phyloP scores from a whole-genome alignment of 2,797 vertebrate species.

The Catamblyrhynchus diadema region DNA sequence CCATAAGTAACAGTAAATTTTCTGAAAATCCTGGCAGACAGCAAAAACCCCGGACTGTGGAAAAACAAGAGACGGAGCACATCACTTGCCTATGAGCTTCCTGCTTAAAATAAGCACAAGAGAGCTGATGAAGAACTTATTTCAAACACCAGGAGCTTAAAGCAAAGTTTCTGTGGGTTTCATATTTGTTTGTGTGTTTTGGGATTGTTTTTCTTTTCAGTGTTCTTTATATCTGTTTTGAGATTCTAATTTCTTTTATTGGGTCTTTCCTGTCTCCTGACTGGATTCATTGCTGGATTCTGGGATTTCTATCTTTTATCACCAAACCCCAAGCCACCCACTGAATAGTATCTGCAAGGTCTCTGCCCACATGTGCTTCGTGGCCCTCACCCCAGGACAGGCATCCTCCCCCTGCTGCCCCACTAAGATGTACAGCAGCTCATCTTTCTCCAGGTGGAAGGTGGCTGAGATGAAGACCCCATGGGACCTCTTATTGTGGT shows the following conservation, averaged over 20 bases:
- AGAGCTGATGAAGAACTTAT: not conserved
- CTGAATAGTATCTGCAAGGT: not conserved
- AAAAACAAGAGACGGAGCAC: not conserved
- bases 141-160: slow-evolving; percentile 16
- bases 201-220: not conserved
- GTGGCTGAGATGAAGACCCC: slow-evolving; percentile 88
- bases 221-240: not conserved
- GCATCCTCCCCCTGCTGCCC: slow-evolving; percentile 92
- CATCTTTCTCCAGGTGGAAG: slow-evolving; percentile 85
- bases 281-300: not conserved
- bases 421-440: slow-evolving; percentile 86
- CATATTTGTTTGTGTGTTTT: not conserved
- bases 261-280: not conserved
- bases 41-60: not conserved
- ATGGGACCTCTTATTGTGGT: slow-evolving; percentile 85
- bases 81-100: not conserved
- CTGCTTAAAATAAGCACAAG: slow-evolving; percentile 27
- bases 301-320: not conserved
- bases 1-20: not conserved
- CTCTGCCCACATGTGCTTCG: not conserved
- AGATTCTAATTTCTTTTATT: slow-evolving; percentile 7
- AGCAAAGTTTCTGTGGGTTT: not conserved
- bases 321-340: not conserved
- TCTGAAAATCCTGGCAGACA: not conserved
- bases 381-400: slow-evolving; percentile 82